Evolutionary conservation across 2,888 invertebrate species (phyloP).

Genomic region (Tenthredo amoena): DNA sequence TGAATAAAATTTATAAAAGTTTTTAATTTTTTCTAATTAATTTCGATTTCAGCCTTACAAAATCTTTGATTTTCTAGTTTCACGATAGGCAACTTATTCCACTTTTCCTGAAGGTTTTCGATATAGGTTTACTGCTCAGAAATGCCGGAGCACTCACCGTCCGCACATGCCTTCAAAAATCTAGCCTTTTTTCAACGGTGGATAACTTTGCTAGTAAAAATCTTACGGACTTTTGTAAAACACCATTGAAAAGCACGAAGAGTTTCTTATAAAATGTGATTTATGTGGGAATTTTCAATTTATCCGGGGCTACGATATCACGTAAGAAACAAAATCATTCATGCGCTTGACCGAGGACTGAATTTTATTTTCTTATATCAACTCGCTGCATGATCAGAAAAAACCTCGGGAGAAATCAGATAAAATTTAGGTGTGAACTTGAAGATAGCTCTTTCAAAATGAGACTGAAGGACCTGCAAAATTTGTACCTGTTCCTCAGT

Average conservation of each 20-base stretch:
- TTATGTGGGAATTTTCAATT: background rate
- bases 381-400: background rate
- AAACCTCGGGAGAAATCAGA: background rate
- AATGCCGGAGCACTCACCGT: background rate
- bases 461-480: background rate
- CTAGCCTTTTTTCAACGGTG: background rate
- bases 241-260: background rate
- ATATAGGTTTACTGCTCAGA: background rate
- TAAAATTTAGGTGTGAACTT: background rate
- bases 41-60: background rate
- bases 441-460: background rate
- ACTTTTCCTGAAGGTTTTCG: background rate
- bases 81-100: background rate
- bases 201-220: background rate
- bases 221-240: background rate
- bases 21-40: background rate
- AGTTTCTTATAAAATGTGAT: background rate
- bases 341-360: background rate
- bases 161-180: background rate
- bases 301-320: background rate
- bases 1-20: background rate
- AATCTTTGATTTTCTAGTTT: background rate
- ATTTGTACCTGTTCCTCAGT: background rate
- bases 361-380: background rate
- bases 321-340: background rate